Percentiles rank a stretch among this genome's conserved stretches.
phyloP scores from a whole-genome alignment of 2,888 invertebrate genomes.

The Eupithecia abbreviata region DNA sequence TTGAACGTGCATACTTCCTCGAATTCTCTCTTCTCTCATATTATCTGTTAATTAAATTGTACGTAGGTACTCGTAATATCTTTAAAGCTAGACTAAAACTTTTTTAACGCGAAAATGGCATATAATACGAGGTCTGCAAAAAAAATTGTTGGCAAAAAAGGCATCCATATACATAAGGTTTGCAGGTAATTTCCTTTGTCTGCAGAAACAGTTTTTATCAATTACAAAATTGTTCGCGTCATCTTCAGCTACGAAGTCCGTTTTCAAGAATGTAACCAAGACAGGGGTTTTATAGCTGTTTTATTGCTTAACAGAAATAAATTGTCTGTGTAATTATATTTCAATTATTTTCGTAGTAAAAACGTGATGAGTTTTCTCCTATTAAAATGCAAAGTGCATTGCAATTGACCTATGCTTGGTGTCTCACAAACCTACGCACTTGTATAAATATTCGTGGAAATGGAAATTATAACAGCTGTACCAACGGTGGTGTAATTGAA shows the following conservation, averaged over 20 bases:
- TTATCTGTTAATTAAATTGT: too few relatives aligned
- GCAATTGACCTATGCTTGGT: constrained; percentile 2
- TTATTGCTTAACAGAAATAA: constrained; percentile 37
- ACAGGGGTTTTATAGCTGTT: constrained; percentile 39
- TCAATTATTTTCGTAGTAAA: constrained; percentile 46
- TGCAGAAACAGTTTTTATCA: not conserved
- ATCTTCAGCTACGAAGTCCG: not conserved
- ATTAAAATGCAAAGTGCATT: constrained; percentile 28
- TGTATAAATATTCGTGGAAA: constrained; percentile 24
- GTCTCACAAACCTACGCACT: constrained; percentile 15
- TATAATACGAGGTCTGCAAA: too few relatives aligned
- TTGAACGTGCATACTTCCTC: too few relatives aligned
- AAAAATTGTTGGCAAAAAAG: too few relatives aligned
- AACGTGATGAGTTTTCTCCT: constrained; percentile 43
- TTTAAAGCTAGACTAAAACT: too few relatives aligned
- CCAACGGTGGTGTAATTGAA: not conserved
- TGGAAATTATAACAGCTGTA: constrained; percentile 19
- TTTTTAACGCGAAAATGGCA: too few relatives aligned
- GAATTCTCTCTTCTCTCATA: too few relatives aligned
- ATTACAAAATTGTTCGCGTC: not conserved
- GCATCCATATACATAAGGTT: too few relatives aligned
- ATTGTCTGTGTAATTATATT: constrained; percentile 40
- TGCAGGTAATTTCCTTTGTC: not conserved
- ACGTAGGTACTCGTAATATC: too few relatives aligned
- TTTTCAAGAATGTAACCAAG: not conserved